A percentile compares a stretch with the other conserved stretches of the same genome.
Evolutionary conservation across 2,888 invertebrate genomes (phyloP).

Genomic region (Tetrapedia diversipes): DNA sequence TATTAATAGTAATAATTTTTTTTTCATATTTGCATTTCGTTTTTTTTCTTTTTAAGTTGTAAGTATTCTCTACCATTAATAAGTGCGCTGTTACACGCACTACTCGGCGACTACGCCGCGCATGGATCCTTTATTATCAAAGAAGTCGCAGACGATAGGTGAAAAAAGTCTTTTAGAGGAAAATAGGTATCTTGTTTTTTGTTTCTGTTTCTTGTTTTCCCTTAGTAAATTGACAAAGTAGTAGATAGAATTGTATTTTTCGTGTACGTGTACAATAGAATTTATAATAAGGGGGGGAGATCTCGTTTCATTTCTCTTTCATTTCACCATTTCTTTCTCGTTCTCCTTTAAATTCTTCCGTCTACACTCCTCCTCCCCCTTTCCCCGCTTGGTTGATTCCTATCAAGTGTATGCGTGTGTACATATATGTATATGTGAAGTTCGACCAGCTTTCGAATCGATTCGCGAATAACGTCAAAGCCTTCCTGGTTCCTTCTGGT

Average conservation of each 20-base stretch:
- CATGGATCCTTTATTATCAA: slow-evolving; percentile 50
- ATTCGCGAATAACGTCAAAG: slow-evolving; percentile 14
- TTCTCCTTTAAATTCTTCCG: neutral
- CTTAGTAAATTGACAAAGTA: slow-evolving; percentile 78
- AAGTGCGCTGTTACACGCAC: slow-evolving; percentile 55
- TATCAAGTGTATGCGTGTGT: slow-evolving; percentile 21
- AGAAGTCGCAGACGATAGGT: slow-evolving; percentile 66
- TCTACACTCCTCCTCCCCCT: neutral
- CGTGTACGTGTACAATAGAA: slow-evolving; percentile 28
- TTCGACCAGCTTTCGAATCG: slow-evolving; percentile 15
- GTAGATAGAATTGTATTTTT: slow-evolving; percentile 77
- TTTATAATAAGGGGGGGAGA: slow-evolving; percentile 23
- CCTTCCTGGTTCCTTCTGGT: slow-evolving; percentile 26
- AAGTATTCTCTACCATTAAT: slow-evolving; percentile 60
- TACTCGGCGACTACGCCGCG: slow-evolving; percentile 52
- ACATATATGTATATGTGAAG: slow-evolving; percentile 15
- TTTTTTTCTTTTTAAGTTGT: slow-evolving; percentile 43
- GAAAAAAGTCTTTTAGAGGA: slow-evolving; percentile 80
- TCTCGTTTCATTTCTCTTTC: neutral
- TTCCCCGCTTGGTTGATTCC: slow-evolving; percentile 10
- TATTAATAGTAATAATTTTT: slow-evolving; percentile 21
- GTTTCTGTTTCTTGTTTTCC: slow-evolving; percentile 26
- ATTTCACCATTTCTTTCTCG: neutral
- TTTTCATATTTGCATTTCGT: slow-evolving; percentile 39
- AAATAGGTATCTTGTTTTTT: slow-evolving; percentile 75